phyloP scores from a whole-genome alignment of 1,140 invertebrate species.

The Dysdera silvatica region DNA sequence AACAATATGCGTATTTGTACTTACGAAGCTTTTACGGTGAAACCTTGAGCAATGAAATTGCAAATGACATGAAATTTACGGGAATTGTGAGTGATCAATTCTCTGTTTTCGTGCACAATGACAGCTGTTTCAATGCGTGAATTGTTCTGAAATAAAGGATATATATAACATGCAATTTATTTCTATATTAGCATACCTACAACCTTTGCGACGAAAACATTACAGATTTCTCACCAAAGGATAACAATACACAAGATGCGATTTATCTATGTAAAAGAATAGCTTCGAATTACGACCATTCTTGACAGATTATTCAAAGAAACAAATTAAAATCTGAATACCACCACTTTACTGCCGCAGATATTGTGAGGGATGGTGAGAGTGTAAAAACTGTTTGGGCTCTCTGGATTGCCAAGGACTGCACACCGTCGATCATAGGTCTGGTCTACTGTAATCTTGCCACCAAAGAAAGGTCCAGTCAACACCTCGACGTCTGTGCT shows the following conservation, averaged over 20 bases:
- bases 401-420: conserved; percentile 44
- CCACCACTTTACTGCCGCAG: conserved; percentile 63
- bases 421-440: conserved; percentile 35
- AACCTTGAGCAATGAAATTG: conserved; percentile 65
- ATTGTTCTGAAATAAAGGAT: conserved; percentile 41
- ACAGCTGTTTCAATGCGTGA: conserved; percentile 63
- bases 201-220: neutral
- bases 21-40: conserved; percentile 45
- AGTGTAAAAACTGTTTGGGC: conserved; percentile 58
- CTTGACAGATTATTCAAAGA: no score
- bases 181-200: neutral
- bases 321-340: conserved; percentile 13
- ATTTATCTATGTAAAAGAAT: no score
- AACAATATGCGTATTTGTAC: neutral
- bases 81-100: conserved; percentile 69
- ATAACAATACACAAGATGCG: neutral
- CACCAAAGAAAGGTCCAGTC: conserved; percentile 65
- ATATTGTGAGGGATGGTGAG: conserved; percentile 62
- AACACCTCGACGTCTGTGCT: conserved; percentile 66
- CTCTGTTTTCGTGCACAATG: conserved; percentile 67
- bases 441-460: conserved; percentile 59
- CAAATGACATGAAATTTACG: conserved; percentile 66
- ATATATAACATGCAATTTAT: neutral
- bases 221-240: neutral
- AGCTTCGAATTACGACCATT: no score